Conservation (phyloP, 1,140 invertebrate genomes). For the Caerostris darwini region DNA sequence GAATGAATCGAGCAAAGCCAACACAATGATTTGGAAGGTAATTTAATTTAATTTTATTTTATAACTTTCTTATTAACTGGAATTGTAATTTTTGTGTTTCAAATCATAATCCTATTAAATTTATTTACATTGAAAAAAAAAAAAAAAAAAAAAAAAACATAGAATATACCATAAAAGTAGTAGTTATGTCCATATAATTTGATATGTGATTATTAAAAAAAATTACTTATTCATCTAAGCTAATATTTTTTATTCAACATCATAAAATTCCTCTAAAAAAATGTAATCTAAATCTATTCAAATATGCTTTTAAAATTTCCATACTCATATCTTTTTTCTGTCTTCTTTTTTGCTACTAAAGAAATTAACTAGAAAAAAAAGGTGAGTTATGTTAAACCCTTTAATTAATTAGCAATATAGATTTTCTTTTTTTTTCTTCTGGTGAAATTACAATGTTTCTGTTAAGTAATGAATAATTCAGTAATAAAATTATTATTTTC, state of each 20-base stretch:
- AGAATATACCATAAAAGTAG: too few relatives aligned
- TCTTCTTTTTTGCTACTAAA: conserved; percentile 18
- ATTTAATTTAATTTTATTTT: not conserved
- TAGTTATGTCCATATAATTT: too few relatives aligned
- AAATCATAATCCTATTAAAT: not conserved
- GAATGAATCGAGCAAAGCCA: conserved; percentile 31
- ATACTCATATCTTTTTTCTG: not conserved
- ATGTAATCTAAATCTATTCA: too few relatives aligned
- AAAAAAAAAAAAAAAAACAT: too few relatives aligned
- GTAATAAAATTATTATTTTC: conserved; percentile 25
- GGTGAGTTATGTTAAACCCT: not conserved
- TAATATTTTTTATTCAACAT: too few relatives aligned
- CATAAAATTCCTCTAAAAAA: too few relatives aligned
- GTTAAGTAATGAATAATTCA: too few relatives aligned
- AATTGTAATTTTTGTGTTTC: not conserved
- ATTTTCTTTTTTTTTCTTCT: not conserved
- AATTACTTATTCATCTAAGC: too few relatives aligned
- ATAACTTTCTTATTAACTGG: not conserved
- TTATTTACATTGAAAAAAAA: too few relatives aligned
- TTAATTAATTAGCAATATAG: not conserved
- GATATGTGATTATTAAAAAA: too few relatives aligned
- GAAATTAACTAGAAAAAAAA: conserved; percentile 47
- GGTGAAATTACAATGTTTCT: not conserved
- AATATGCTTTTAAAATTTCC: not conserved
- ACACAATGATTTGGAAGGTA: conserved; percentile 65